Conservation (phyloP, 2,113 vertebrate species). For the Pelvicachromis taeniatus region DNA sequence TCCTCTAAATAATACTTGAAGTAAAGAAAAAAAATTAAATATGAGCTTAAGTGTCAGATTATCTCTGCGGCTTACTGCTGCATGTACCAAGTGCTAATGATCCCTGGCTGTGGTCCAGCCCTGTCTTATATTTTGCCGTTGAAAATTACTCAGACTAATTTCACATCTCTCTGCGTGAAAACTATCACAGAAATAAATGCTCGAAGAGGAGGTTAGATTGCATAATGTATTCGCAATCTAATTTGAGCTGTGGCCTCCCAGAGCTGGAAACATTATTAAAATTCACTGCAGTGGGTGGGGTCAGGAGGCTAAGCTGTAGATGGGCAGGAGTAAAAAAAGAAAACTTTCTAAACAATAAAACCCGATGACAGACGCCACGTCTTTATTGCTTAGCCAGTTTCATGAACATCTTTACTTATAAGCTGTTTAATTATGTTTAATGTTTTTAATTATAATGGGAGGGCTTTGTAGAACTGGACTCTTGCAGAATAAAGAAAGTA, state of each 20-base stretch:
- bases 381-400: not conserved
- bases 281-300: constrained; percentile 1
- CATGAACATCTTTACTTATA: not conserved
- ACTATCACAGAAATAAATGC: not conserved
- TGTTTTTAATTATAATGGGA: not conserved
- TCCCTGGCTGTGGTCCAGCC: not conserved
- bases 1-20: not conserved
- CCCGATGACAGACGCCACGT: not conserved
- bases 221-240: not conserved
- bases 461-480: not conserved
- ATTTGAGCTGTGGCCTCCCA: not conserved
- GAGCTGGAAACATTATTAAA: not conserved
- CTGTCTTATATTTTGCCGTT: not conserved
- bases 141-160: not conserved
- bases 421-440: not conserved
- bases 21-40: not conserved
- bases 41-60: not conserved
- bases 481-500: not conserved
- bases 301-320: not conserved
- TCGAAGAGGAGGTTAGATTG: not conserved
- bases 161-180: not conserved
- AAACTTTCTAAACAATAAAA: not conserved
- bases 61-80: not conserved
- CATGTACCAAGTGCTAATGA: not conserved
- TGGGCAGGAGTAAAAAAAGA: not conserved